Percentiles rank a stretch among this genome's conserved stretches.
Conservation (phyloP, 1,140 invertebrate genomes). For the Cotesia typhae region DNA sequence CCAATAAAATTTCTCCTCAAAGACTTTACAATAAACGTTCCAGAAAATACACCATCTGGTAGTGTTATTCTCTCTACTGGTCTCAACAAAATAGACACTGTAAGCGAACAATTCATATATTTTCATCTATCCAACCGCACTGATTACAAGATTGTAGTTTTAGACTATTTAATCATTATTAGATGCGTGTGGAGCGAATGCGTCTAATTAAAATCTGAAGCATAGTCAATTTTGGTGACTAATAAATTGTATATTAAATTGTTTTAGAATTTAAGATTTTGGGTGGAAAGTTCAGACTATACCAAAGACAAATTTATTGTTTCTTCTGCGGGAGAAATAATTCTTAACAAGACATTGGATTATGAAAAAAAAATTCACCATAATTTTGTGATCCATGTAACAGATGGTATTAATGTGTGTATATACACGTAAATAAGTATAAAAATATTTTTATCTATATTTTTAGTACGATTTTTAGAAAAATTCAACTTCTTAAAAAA, state of each 20-base stretch:
- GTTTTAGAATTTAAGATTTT: conserved; percentile 69
- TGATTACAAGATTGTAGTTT: not conserved
- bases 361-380: conserved; percentile 80
- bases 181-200: too few species aligned
- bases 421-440: conserved; percentile 1
- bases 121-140: not conserved
- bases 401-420: conserved; percentile 80
- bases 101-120: conserved; percentile 49
- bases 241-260: conserved; percentile 12
- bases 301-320: conserved; percentile 77
- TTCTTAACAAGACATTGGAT: conserved; percentile 79
- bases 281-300: conserved; percentile 72
- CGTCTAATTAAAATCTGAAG: not conserved
- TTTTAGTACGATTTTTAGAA: too few species aligned
- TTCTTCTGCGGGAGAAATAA: conserved; percentile 80
- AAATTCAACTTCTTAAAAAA: too few species aligned
- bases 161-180: too few species aligned
- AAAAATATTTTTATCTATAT: too few species aligned
- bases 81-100: conserved; percentile 63
- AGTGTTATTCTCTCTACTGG: conserved; percentile 73
- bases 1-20: conserved; percentile 75
- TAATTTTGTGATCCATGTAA: conserved; percentile 82
- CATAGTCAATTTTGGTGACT: not conserved
- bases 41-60: conserved; percentile 80
- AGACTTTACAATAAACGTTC: conserved; percentile 75